Conservation (phyloP, 23 tunicate genomes). For the Styela clava region DNA sequence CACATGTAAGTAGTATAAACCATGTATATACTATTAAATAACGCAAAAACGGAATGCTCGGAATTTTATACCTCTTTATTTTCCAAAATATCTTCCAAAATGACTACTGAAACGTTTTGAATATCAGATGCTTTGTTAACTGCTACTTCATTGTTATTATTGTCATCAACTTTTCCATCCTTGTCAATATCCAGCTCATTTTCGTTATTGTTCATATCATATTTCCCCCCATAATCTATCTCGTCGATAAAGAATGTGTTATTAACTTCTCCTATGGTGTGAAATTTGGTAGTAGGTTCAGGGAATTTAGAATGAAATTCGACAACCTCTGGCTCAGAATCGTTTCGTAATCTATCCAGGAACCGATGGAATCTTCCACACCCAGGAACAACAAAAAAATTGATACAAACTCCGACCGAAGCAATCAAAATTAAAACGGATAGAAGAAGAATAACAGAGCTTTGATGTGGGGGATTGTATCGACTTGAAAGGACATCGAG, state of each 20-base stretch:
- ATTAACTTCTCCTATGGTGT: not conserved
- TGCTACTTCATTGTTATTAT: not conserved
- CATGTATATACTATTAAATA: too few relatives aligned
- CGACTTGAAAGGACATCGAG: conserved; percentile 20
- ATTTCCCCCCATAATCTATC: too few relatives aligned
- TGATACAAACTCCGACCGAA: conserved; percentile 33
- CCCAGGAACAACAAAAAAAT: not conserved
- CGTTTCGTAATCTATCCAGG: not conserved
- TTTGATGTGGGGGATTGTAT: conserved; percentile 38
- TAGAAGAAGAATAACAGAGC: conserved; percentile 31
- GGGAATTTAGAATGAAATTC: not conserved
- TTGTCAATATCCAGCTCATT: too few relatives aligned
- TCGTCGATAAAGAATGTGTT: not conserved
- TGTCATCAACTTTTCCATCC: not conserved
- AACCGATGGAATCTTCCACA: not conserved
- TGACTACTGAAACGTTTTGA: too few relatives aligned
- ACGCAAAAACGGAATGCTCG: too few relatives aligned
- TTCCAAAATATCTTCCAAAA: too few relatives aligned
- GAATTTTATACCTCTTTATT: too few relatives aligned
- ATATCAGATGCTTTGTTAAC: too few relatives aligned
- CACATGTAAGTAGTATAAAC: too few relatives aligned
- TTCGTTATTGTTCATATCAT: not conserved
- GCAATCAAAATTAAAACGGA: conserved; percentile 45
- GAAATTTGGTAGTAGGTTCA: not conserved
- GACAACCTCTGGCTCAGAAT: not conserved